Conservation (phyloP, 2,888 invertebrate species). For the Nowickia ferox region DNA sequence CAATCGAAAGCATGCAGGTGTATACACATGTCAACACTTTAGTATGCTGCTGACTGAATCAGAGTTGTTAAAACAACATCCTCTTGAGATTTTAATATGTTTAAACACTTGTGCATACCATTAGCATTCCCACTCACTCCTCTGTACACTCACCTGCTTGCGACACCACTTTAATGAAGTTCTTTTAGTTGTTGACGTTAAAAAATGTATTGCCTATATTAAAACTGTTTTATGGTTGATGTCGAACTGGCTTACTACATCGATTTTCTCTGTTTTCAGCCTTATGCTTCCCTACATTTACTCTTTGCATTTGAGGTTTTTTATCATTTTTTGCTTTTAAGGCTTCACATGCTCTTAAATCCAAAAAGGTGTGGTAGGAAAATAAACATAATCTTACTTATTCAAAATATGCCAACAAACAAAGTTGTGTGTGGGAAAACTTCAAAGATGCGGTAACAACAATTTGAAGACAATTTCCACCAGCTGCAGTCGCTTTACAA, state of each 20-base stretch:
- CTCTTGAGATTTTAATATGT: conserved; percentile 19
- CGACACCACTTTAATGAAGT: not conserved
- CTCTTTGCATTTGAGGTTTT: not conserved
- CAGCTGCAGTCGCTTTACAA: not conserved
- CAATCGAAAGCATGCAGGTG: not conserved
- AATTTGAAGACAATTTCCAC: conserved; percentile 31
- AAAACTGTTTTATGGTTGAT: conserved; percentile 13
- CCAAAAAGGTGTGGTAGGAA: not conserved
- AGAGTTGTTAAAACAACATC: not conserved
- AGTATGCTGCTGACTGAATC: not conserved
- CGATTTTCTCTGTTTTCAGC: not conserved
- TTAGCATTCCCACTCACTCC: not conserved
- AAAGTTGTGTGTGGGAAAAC: not conserved
- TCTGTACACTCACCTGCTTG: not conserved
- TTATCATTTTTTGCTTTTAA: conserved; percentile 1
- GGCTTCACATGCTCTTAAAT: not conserved
- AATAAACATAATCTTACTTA: not conserved
- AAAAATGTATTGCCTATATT: conserved; percentile 46
- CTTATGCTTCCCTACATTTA: not conserved
- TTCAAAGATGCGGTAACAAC: conserved; percentile 18
- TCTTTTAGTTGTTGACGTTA: conserved; percentile 12
- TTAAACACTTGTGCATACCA: conserved; percentile 17
- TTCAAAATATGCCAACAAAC: conserved; percentile 4
- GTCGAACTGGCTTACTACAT: conserved; percentile 24
- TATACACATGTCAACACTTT: not conserved